A percentile compares a stretch with the other conserved stretches of the same genome.
Evolutionary conservation across 2,888 invertebrate genomes (phyloP).

Genomic region (Cantharis nigra): DNA sequence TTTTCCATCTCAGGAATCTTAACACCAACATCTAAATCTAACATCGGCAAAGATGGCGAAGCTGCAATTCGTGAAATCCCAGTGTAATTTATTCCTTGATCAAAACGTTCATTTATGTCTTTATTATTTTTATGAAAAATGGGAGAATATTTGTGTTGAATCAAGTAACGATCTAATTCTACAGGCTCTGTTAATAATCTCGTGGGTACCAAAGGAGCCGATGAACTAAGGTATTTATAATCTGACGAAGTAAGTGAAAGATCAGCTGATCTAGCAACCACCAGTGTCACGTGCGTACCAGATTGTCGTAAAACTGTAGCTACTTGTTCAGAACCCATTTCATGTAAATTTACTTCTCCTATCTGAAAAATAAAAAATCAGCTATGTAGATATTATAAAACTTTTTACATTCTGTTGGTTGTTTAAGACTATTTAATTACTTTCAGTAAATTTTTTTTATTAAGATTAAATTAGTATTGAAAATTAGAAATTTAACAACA

Average conservation of each 20-base stretch:
- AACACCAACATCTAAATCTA: constrained; percentile 61
- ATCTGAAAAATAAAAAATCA: constrained; percentile 44
- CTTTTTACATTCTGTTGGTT: neutral
- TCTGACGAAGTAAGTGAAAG: constrained; percentile 63
- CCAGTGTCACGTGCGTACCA: constrained; percentile 91
- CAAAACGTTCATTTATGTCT: constrained; percentile 42
- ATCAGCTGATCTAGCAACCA: constrained; percentile 91
- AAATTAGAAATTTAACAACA: neutral
- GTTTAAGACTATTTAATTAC: neutral
- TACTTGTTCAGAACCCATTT: constrained; percentile 98
- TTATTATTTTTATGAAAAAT: constrained; percentile 59
- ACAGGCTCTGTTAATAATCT: constrained; percentile 83
- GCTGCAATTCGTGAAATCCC: constrained; percentile 52
- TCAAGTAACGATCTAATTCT: constrained; percentile 82
- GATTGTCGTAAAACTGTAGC: constrained; percentile 94
- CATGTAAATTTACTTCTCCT: constrained; percentile 74
- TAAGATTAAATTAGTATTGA: neutral
- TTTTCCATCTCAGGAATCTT: constrained; percentile 90
- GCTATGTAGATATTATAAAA: neutral
- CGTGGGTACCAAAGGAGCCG: constrained; percentile 69
- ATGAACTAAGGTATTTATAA: constrained; percentile 62
- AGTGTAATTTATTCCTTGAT: constrained; percentile 49
- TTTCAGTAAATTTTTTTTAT: neutral
- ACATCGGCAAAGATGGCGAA: constrained; percentile 56
- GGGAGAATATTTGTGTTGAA: constrained; percentile 81